Evolutionary conservation across 2,797 vertebrate genomes (phyloP).

Genomic region (Chiroxiphia lanceolata): DNA sequence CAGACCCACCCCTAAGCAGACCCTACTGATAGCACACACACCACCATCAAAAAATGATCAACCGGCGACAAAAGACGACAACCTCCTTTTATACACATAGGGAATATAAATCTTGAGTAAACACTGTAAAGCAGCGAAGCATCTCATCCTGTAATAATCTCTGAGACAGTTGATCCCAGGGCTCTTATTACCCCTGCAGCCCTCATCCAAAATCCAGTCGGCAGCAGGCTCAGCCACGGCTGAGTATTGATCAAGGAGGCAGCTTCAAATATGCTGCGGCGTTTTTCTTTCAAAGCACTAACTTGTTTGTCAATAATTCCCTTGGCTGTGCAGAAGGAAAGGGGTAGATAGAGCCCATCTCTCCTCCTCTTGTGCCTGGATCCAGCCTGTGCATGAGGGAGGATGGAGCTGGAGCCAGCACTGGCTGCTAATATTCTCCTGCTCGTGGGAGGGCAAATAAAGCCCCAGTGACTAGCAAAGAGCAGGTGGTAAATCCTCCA

Average conservation of each 20-base stretch:
- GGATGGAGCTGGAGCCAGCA: not conserved
- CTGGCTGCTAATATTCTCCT: not conserved
- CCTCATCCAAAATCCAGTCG: slow-evolving; percentile 23
- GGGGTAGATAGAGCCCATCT: not conserved
- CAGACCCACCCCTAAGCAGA: not conserved
- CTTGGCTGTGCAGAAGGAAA: not conserved
- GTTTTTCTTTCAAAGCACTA: slow-evolving; percentile 47
- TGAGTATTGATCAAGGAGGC: slow-evolving; percentile 55
- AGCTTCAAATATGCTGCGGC: not conserved
- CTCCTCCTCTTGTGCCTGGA: rapidly evolving
- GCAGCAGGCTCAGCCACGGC: slow-evolving; percentile 27
- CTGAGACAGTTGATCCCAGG: slow-evolving; percentile 58
- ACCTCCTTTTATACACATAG: not conserved
- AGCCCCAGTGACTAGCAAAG: not conserved
- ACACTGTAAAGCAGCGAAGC: slow-evolving; percentile 56
- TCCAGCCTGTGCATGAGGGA: rapidly evolving
- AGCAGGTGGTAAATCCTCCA: not conserved
- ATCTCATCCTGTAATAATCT: slow-evolving; percentile 68
- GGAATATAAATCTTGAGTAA: slow-evolving; percentile 67
- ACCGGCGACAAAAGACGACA: not conserved
- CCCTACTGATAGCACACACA: rapidly evolving
- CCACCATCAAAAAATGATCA: not conserved
- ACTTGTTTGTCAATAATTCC: slow-evolving; percentile 65
- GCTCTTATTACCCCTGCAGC: slow-evolving; percentile 62
- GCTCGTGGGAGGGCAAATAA: not conserved